Evolutionary conservation across 2,113 vertebrate species (phyloP), one percentile per base, ranked within the genome.

Genomic region (Amphiprion percula): DNA sequence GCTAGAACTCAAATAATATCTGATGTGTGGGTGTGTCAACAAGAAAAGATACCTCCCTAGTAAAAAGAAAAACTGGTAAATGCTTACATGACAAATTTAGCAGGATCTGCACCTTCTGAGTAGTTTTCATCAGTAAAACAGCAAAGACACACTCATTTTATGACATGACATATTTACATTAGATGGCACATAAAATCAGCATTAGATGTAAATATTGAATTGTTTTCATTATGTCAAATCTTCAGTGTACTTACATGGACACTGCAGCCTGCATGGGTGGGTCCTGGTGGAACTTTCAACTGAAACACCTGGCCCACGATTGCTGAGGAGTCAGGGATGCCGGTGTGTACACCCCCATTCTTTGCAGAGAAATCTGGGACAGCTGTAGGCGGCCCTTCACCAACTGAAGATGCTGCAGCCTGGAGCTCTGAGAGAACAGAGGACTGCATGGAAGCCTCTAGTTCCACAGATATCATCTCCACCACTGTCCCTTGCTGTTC

Each of bases 361-460:
- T 88, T 94, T 0, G 94, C 94, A 0, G 93, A 94, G 79, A 93
- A 94, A 88, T 97, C 96, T 0, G 95, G 96, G 30, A 96, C 91
- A 71, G 95, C 90, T 71, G 95, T 89, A 70, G 95, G 93, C 0
- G 94, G 94, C 73, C 80, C 90, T 33, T 89, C 84, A 33, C 84
- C 81, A 1, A 91, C 66, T 14, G 64, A 80, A 30, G 92, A 82
- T 23, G 74, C 70, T 10, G 95, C 85, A 82, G 96, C 93, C 0
- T 94, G 95, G 3, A 97, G 89, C 55, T 96, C 96, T 0, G 96
- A 92, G 5, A 97, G 95, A 74, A 96, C 88, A 21, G 92, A 90
- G 0, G 97, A 97, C 88, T 97, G 96, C 97, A 98, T 98, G 79
- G 97, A 98, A 1, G 97, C 97, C 90, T 98, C 97, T 1, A 98